Evolutionary conservation across 2,797 vertebrate species (phyloP).

Genomic region (Sebastes iracundus): DNA sequence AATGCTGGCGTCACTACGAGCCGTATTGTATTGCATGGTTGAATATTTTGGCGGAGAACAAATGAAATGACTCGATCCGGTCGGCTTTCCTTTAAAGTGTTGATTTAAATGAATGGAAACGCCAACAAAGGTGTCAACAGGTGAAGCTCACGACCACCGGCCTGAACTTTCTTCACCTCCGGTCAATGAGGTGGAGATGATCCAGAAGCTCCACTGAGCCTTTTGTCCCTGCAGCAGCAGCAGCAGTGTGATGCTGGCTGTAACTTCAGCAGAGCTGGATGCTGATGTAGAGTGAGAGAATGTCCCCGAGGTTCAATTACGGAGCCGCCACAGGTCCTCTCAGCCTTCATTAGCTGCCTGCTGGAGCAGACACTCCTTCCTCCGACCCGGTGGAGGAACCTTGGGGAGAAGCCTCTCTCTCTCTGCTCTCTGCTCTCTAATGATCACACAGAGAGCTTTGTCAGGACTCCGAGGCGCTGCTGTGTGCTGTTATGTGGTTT

Average conservation of each 20-base stretch:
- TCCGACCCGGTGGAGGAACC: constrained; percentile 25
- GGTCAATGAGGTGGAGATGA: neutral
- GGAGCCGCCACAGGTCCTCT: constrained; percentile 64
- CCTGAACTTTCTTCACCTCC: neutral
- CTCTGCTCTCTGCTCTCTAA: constrained; percentile 35
- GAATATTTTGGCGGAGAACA: neutral
- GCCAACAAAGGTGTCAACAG: neutral
- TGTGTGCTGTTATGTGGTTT: constrained; percentile 68
- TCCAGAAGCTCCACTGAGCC: neutral
- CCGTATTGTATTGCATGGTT: neutral
- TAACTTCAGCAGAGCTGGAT: constrained; percentile 52
- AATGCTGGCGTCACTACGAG: too few relatives aligned
- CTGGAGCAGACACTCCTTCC: constrained; percentile 58
- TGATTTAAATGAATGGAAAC: neutral
- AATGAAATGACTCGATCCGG: too few relatives aligned
- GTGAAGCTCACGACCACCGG: neutral
- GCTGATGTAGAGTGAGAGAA: constrained; percentile 75
- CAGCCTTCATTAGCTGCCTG: constrained; percentile 76
- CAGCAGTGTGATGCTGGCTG: neutral
- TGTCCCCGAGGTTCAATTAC: constrained; percentile 81
- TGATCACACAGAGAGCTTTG: constrained; percentile 45
- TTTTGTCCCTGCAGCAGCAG: constrained; percentile 10
- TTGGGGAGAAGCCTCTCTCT: constrained; percentile 40
- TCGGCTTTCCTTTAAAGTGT: too few relatives aligned
- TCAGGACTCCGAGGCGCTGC: constrained; percentile 30